phyloP scores from a whole-genome alignment of 2,888 invertebrate species.

The Dryobotodes eremita region DNA sequence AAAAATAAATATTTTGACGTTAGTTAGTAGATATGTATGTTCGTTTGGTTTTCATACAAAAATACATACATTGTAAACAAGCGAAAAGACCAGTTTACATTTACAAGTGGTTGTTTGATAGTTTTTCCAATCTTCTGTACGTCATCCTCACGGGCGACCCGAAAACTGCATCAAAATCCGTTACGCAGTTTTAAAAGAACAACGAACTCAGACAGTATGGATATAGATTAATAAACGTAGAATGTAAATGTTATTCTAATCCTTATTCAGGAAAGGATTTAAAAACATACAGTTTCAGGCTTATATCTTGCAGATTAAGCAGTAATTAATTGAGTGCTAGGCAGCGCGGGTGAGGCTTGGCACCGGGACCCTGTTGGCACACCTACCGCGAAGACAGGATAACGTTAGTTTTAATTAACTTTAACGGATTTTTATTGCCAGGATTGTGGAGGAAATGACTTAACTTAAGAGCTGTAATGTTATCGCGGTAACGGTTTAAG shows the following conservation, averaged over 20 bases:
- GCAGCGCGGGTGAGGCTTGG: conserved; percentile 53
- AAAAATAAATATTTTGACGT: too few species aligned
- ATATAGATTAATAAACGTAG: background rate
- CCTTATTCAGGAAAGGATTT: background rate
- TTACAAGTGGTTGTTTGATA: background rate
- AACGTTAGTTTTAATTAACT: conserved; percentile 60
- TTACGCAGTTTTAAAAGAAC: too few species aligned
- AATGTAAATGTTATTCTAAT: too few species aligned
- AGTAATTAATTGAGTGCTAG: conserved; percentile 60
- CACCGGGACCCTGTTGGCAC: conserved; percentile 52
- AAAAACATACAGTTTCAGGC: background rate
- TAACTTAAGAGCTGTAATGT: background rate
- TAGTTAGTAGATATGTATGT: background rate
- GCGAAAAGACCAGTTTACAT: background rate
- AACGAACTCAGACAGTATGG: too few species aligned
- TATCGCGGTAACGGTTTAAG: background rate
- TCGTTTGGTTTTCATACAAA: background rate
- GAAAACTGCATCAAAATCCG: too few species aligned
- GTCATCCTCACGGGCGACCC: too few species aligned
- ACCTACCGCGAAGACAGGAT: conserved; percentile 40
- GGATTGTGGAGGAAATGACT: conserved; percentile 37
- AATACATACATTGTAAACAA: too few species aligned
- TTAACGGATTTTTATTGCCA: conserved; percentile 49
- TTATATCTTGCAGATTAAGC: conserved; percentile 20
- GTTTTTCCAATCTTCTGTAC: too few species aligned